phyloP scores from a whole-genome alignment of 1,140 invertebrate genomes.

The Eulimnadia texana region DNA sequence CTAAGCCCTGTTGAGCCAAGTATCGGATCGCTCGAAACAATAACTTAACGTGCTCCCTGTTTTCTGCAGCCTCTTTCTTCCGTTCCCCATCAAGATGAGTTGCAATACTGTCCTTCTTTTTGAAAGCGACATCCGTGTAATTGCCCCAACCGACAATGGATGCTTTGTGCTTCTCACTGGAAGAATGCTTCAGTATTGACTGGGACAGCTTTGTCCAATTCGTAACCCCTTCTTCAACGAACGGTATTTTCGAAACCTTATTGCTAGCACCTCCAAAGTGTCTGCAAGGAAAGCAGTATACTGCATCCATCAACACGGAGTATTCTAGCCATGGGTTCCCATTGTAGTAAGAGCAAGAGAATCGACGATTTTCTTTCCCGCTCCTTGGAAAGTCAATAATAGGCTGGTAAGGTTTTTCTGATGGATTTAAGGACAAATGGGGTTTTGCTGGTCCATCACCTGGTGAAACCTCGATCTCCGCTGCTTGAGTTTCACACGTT shows the following conservation, averaged over 20 bases:
- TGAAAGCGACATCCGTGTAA: neutral
- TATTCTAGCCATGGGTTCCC: neutral
- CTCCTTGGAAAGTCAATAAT: neutral
- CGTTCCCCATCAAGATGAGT: neutral
- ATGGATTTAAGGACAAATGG: neutral
- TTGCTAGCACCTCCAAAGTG: neutral
- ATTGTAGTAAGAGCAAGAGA: neutral
- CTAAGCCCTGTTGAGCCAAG: neutral
- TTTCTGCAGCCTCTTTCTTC: neutral
- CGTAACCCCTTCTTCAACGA: neutral
- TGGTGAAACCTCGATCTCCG: no score
- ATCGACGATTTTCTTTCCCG: neutral
- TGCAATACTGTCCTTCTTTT: neutral
- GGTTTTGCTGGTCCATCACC: no score
- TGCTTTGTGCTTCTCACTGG: neutral
- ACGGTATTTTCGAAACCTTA: neutral
- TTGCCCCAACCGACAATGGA: neutral
- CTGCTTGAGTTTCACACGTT: no score
- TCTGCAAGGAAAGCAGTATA: neutral
- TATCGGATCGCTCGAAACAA: neutral
- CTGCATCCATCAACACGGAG: neutral
- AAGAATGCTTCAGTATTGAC: neutral
- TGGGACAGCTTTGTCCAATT: neutral
- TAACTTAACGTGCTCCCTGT: neutral
- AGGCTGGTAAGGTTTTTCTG: neutral